Conservation (phyloP, 2,113 vertebrate genomes). For the Hepsetus odoe region DNA sequence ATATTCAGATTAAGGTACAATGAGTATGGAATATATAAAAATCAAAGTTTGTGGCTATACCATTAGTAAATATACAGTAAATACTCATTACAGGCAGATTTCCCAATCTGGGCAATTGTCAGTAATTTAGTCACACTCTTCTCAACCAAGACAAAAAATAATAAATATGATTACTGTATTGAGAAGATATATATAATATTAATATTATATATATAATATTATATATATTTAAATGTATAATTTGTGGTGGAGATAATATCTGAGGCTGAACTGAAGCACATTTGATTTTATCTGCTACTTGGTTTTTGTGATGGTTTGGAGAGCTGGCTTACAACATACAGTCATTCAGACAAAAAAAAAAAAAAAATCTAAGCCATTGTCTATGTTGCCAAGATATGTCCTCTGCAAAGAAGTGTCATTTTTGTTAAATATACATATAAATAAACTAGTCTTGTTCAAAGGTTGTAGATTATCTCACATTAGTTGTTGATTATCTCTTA, state of each 20-base stretch:
- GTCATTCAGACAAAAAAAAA: background rate
- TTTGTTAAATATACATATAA: background rate
- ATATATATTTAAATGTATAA: no score
- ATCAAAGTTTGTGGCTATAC: background rate
- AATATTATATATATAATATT: no score
- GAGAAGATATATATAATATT: no score
- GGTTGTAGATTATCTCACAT: slow-evolving; percentile 13
- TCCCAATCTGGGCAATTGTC: slow-evolving; percentile 6
- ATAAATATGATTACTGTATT: no score
- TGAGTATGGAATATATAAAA: slow-evolving; percentile 13
- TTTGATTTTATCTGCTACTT: background rate
- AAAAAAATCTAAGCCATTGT: background rate
- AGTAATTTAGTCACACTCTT: slow-evolving; percentile 26
- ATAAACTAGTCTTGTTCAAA: background rate
- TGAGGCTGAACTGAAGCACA: background rate
- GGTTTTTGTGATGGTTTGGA: background rate
- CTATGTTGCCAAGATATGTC: background rate
- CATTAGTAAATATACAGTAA: slow-evolving; percentile 18
- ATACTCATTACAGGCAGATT: background rate
- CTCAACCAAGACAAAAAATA: slow-evolving; percentile 13
- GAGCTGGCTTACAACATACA: background rate
- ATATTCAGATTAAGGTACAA: slow-evolving; percentile 24
- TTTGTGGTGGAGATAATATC: no score
- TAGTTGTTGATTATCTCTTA: slow-evolving; percentile 47
- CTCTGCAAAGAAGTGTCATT: background rate